Percentiles rank a stretch among this genome's conserved stretches.
Conservation (phyloP, 2,888 invertebrate genomes). For the Chalcis sispes region DNA sequence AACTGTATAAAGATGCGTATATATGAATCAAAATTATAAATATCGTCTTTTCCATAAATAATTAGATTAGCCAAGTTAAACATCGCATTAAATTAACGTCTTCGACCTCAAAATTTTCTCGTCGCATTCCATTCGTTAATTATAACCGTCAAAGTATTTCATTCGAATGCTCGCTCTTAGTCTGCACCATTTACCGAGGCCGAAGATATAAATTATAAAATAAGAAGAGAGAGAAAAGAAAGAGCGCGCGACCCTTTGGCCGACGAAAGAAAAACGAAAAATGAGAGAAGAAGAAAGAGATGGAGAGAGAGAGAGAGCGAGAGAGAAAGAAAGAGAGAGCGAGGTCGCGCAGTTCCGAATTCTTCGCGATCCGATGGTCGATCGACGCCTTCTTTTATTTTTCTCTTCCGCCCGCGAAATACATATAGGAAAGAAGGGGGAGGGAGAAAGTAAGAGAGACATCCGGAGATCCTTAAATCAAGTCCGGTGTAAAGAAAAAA, state of each 20-base stretch:
- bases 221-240: not conserved
- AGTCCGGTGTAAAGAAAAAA: slow-evolving; percentile 36
- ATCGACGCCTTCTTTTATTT: slow-evolving; percentile 29
- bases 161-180: not conserved
- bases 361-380: slow-evolving; percentile 13
- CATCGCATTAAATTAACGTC: not conserved
- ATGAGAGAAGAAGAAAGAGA: not conserved
- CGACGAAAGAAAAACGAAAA: slow-evolving; percentile 16
- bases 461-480: not conserved
- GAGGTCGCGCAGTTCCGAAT: slow-evolving; percentile 43
- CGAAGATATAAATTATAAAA: too few species aligned
- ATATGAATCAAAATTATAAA: too few species aligned
- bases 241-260: too few species aligned
- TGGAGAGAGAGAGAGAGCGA: not conserved
- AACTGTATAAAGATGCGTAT: too few species aligned
- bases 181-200: too few species aligned
- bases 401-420: not conserved
- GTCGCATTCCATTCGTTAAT: slow-evolving; percentile 39
- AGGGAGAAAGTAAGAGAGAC: slow-evolving; percentile 23
- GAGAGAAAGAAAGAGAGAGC: slow-evolving; percentile 9
- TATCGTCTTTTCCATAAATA: too few species aligned
- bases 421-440: slow-evolving; percentile 26
- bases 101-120: slow-evolving; percentile 3
- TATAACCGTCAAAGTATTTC: slow-evolving; percentile 14
- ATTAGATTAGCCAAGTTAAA: too few species aligned